These are phyloP conservation scores for Etia nguti DNA, from an alignment of 2,113 vertebrate species.

Conservation along the genomic window DNA sequence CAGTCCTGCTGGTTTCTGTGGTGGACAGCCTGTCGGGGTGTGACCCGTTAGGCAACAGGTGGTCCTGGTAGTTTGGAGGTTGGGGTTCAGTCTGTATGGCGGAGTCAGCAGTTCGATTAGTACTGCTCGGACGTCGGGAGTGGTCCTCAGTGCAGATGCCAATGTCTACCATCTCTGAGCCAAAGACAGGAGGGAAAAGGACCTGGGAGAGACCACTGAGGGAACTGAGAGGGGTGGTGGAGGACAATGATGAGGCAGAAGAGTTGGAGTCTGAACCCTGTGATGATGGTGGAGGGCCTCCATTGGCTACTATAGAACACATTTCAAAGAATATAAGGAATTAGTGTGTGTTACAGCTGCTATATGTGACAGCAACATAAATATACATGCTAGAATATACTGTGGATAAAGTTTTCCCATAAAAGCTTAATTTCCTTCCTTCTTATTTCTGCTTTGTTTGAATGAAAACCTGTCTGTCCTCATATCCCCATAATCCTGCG, in stretches of 20 bases:
- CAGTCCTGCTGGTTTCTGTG: constrained; percentile 77
- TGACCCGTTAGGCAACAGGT: not conserved
- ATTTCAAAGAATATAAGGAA: not conserved
- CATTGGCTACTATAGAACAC: constrained; percentile 79
- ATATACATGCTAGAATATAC: not conserved
- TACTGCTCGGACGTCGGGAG: constrained; percentile 9
- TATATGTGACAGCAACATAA: not conserved
- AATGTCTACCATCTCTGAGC: constrained; percentile 76
- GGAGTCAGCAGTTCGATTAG: constrained; percentile 75
- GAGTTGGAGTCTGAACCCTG: constrained; percentile 88
- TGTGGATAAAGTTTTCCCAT: not conserved
- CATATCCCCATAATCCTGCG: constrained; percentile 22
- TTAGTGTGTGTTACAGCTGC: not conserved
- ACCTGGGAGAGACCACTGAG: constrained; percentile 77
- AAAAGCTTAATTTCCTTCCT: not conserved
- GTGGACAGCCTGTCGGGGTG: not conserved
- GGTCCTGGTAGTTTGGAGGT: constrained; percentile 4
- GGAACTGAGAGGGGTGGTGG: constrained; percentile 77
- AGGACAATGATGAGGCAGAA: constrained; percentile 87
- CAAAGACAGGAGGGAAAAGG: constrained; percentile 69
- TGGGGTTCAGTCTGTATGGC: constrained; percentile 88
- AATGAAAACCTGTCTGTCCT: constrained; percentile 7
- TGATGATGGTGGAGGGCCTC: constrained; percentile 76
- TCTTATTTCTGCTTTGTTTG: constrained; percentile 1
- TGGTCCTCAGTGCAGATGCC: constrained; percentile 80